Percentiles rank a stretch among this genome's conserved stretches.
These are phyloP conservation scores for Andrena fulva DNA, from an alignment of 2,888 invertebrate species.

Conservation along the genomic window DNA sequence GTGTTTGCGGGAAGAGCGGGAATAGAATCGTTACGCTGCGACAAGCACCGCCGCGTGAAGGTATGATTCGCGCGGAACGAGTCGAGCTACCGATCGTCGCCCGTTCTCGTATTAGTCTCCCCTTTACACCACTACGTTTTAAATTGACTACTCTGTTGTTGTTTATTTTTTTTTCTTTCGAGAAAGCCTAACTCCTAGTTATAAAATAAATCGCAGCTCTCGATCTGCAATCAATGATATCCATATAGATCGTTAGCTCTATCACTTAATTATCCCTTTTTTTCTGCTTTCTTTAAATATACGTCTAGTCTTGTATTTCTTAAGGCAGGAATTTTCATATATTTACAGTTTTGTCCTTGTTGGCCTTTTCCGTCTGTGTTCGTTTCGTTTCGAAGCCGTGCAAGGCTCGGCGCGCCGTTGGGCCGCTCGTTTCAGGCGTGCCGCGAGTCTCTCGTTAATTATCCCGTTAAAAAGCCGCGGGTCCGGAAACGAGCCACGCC, in stretches of 20 bases:
- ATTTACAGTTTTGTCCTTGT: slow-evolving; percentile 76
- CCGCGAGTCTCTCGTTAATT: slow-evolving; percentile 3
- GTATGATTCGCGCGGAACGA: slow-evolving; percentile 10
- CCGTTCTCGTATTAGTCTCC: slow-evolving; percentile 17
- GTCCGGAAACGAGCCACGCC: slow-evolving; percentile 55
- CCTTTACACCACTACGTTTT: slow-evolving; percentile 67
- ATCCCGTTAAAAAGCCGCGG: slow-evolving; percentile 8
- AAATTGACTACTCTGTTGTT: slow-evolving; percentile 76
- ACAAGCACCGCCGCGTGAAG: slow-evolving; percentile 16
- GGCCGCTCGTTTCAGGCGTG: slow-evolving; percentile 35
- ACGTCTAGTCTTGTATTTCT: slow-evolving; percentile 82
- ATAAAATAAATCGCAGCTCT: slow-evolving; percentile 76
- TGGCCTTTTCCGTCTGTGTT: slow-evolving; percentile 53
- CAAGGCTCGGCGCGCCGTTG: slow-evolving; percentile 51
- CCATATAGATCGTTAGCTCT: slow-evolving; percentile 73
- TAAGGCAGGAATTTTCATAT: slow-evolving; percentile 84
- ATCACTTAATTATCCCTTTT: slow-evolving; percentile 71
- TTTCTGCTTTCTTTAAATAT: slow-evolving; percentile 63
- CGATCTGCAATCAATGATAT: slow-evolving; percentile 71
- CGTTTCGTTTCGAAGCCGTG: slow-evolving; percentile 18
- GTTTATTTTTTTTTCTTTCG: slow-evolving; percentile 55
- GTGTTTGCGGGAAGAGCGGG: not conserved
- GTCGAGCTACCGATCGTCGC: slow-evolving; percentile 9
- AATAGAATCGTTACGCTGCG: slow-evolving; percentile 27
- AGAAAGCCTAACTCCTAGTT: slow-evolving; percentile 72